Base-by-base conservation (phyloP, 2,888 invertebrate genomes). In the Villa cingulata region DNA sequence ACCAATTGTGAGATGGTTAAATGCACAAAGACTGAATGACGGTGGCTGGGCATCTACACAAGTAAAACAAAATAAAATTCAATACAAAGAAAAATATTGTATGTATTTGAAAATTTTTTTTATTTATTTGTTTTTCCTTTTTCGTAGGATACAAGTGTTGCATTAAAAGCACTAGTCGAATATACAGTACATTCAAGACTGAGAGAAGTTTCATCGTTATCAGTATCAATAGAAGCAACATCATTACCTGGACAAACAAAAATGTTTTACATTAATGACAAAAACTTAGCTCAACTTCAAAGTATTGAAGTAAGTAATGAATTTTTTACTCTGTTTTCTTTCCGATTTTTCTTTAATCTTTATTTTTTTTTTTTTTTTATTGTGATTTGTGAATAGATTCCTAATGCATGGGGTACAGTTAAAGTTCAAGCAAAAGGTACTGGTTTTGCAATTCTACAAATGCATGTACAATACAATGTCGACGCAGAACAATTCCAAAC, bases 361-460 rank as follows among this genome's bases (percentile, higher is more conserved):
- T 23, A 23, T 4, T 23, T 23, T 23, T 41, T 27, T 34, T n/a
- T n/a, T n/a, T n/a, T n/a, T n/a, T n/a, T n/a, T 12, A 37, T 37
- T 37, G 15, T 37, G 16, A 27, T 45, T 37, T 37, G 19, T 41
- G 54, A 59, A n/a, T 57, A 86, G 84, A 88, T 92, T 65, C 89
- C 90, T 0, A 80, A 85, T 60, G 92, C 92, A 41, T 95, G 89
- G 86, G 95, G 95, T 59, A 90, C 89, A 1, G 87, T 95, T 36
- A 86, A 89, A 69, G 89, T 94, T 41, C 83, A 87, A 57, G 92
- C 89, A 0, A 84, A 83, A 62, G 96, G 95, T 54, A 86, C 89
- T 4, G 95, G 95, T n/a, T 87, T 86, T 70, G 92, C 94, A 4
- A 82, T 95, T 59, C 74, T 95, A 55, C 94, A 95, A 74, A 83